Base-by-base conservation (phyloP, 2,113 vertebrate genomes). In the Macheiramphus alcinus region DNA sequence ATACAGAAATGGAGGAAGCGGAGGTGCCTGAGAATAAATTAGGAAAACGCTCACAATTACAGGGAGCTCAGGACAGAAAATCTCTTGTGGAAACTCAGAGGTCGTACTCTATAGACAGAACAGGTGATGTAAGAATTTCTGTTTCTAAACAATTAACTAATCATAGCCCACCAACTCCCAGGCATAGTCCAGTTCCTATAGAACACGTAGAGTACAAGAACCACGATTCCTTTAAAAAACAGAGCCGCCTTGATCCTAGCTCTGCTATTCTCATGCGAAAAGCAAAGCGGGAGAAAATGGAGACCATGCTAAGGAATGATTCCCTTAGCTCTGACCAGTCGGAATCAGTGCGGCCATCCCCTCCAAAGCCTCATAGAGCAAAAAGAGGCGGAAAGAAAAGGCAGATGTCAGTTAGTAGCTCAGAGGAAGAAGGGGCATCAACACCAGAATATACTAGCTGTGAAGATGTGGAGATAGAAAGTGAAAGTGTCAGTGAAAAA, bases 391-490 rank as follows among this genome's bases (percentile, higher is more conserved):
- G 98, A 96, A 99, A 99, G 98, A 99, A 99, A 98, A 98, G 99
- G 96, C 99, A 99, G 98, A 99, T 99, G 99, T 99, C 99, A 84
- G 99, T 99, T 98, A 99, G 99, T 98, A 99, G 99, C 98, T 99
- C 99, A 52, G 99, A 99, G 98, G 99, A 99, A 97, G 99, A 99
- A 98, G 99, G 99, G 89, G 99, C 99, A 96, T 99, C 99, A 92
- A 99, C 99, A 90, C 99, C 99, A 38, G 99, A 99, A 98, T 99
- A 99, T 98, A 99, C 99, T 97, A 99, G 99, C 98, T 99, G 99
- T 97, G 99, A 99, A 98, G 99, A 99, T 97, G 99, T 99, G 97
- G 99, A 99, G 98, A 99, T 99, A 96, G 99, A 99, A 98, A 99
- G 99, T 96, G 98, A 99, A 98, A 98, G 98, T 97, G 98, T 99